Conservation (phyloP, 2,797 vertebrate species). For the Lycodopsis pacificus region DNA sequence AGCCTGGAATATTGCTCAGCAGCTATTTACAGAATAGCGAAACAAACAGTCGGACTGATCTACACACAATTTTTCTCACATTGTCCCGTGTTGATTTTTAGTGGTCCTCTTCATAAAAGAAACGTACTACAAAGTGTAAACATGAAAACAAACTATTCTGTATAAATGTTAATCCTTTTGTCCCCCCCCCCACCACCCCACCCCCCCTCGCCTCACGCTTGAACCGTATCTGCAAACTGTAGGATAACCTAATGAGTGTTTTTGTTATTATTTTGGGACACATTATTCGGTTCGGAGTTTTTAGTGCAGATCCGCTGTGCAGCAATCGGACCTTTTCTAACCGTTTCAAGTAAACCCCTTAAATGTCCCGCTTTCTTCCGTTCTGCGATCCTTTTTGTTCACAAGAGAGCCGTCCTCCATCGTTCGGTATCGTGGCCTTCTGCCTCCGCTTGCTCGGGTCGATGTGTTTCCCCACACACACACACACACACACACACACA, state of each 20-base stretch:
- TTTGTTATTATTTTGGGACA: conserved; percentile 71
- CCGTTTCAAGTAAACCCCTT: conserved; percentile 79
- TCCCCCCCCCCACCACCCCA: neutral
- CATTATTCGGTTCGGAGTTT: conserved; percentile 58
- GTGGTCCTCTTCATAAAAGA: conserved; percentile 83
- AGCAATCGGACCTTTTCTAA: conserved; percentile 66
- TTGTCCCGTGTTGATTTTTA: conserved; percentile 77
- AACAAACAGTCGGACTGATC: conserved; percentile 71
- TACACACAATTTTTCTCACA: conserved; percentile 76
- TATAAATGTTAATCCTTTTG: conserved; percentile 66
- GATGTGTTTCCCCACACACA: conserved; percentile 44
- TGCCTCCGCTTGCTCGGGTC: conserved; percentile 78
- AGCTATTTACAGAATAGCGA: conserved; percentile 84
- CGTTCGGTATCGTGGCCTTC: conserved; percentile 81
- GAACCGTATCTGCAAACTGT: conserved; percentile 69
- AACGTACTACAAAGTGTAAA: conserved; percentile 81
- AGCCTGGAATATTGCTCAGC: conserved; percentile 83
- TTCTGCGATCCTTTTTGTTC: conserved; percentile 69
- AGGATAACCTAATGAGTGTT: conserved; percentile 73
- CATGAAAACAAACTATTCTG: conserved; percentile 69
- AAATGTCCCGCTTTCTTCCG: conserved; percentile 57
- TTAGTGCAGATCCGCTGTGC: conserved; percentile 76
- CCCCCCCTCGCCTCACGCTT: conserved; percentile 28
- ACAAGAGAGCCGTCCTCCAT: conserved; percentile 62
- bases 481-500: conserved; percentile 3